Evolutionary conservation across 2,888 invertebrate species (phyloP), one percentile per base, ranked within the genome.

Genomic region (Ophion ellenae): DNA sequence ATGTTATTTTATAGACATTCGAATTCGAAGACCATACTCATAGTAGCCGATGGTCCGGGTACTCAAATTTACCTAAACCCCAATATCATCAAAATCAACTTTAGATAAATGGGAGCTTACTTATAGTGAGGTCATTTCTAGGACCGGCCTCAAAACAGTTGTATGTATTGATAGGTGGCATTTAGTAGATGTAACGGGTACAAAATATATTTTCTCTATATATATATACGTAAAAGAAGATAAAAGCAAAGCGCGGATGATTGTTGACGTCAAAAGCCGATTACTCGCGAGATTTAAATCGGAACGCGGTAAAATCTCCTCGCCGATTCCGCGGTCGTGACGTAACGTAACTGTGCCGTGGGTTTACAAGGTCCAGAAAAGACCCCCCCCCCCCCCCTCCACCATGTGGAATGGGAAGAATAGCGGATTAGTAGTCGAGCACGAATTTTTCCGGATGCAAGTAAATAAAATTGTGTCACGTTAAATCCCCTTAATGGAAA

Each of bases 251-350:
- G 66, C 10, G 57, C 28, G 53, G 66, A 24, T 73, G 66, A 32
- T 76, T 45, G 71, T 77, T 71, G 66, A 28, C 28, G 71, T 28
- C 61, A 67, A 83, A 83, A 83, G 78, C 83, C 61, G 78, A 78
- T 78, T 83, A 83, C 67, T 53, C 73, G 45, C 59, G 32, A 78
- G 73, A 83, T 83, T 83, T 78, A 73, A 78, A 83, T 78, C 78
- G 67, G 61, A 47, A 32, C 66, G 66, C 28, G 40, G n/a, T 74
- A 53, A 47, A 83, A 83, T 83, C 73, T 74, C 78, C 70, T 20
- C 45, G 17, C 10, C 47, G 28, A 61, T 63, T 10, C 28, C 40
- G 78, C n/a, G 45, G 40, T 63, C 69, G 32, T 78, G 20, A n/a
- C 53, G 61, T 57, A 77, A 66, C 61, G 78, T 47, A 28, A 61